Evolutionary conservation across 2,797 vertebrate species (phyloP).

Genomic region (Loris lydekkerianus): DNA sequence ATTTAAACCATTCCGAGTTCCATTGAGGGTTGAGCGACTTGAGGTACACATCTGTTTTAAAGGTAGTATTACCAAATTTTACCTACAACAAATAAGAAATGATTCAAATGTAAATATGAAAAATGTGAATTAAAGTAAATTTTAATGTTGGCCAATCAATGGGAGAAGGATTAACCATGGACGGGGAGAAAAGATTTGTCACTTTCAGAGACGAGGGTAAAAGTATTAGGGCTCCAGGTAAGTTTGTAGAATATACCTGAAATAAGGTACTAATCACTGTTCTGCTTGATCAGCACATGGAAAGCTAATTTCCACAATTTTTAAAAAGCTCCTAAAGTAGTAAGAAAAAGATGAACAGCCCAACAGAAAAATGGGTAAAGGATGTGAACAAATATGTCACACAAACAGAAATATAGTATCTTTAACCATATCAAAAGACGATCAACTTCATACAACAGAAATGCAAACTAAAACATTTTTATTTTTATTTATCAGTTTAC

Average conservation of each 20-base stretch:
- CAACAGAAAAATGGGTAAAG: not conserved
- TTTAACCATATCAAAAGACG: slow-evolving; percentile 36
- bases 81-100: slow-evolving; percentile 90
- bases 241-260: not conserved
- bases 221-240: not conserved
- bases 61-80: slow-evolving; percentile 99
- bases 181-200: not conserved
- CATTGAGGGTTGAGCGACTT: slow-evolving; percentile 99
- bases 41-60: slow-evolving; percentile 98
- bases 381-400: not conserved
- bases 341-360: slow-evolving; percentile 32
- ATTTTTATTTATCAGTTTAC: not conserved
- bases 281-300: not conserved
- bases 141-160: not conserved
- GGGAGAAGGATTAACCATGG: not conserved
- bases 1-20: slow-evolving; percentile 99
- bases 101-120: slow-evolving; percentile 50
- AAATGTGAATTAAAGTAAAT: slow-evolving; percentile 41
- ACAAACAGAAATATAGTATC: slow-evolving; percentile 2
- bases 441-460: slow-evolving; percentile 13
- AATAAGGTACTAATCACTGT: not conserved
- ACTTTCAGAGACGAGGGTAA: not conserved
- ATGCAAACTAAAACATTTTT: slow-evolving; percentile 47
- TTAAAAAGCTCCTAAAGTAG: not conserved
- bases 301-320: slow-evolving; percentile 6